phyloP scores from a whole-genome alignment of 92 coral and sea anemone genomes.

The Chrysogorgia sp. region DNA sequence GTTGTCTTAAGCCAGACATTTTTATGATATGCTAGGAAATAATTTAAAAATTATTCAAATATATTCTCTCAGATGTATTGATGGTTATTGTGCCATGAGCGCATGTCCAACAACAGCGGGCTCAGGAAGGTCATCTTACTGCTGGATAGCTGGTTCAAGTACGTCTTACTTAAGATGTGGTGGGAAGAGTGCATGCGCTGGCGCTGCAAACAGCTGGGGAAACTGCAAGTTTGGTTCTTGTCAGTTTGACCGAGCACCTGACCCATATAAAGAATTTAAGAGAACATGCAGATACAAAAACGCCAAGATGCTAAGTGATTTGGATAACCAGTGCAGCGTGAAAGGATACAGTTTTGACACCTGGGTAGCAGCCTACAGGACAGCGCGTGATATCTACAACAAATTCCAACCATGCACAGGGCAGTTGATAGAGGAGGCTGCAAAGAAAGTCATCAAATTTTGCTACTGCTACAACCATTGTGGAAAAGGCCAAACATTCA shows the following conservation, averaged over 20 bases:
- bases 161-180: slow-evolving; percentile 33
- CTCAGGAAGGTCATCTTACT: slow-evolving; percentile 18
- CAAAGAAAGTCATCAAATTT: slow-evolving; percentile 53
- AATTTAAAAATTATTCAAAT: neutral
- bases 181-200: slow-evolving; percentile 29
- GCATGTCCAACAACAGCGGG: slow-evolving; percentile 36
- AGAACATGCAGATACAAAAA: slow-evolving; percentile 51
- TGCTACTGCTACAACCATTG: slow-evolving; percentile 59
- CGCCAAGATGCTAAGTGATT: slow-evolving; percentile 11
- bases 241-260: slow-evolving; percentile 42
- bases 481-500: slow-evolving; percentile 40
- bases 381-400: slow-evolving; percentile 16
- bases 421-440: slow-evolving; percentile 15
- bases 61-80: slow-evolving; percentile 8
- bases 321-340: slow-evolving; percentile 34
- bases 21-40: neutral
- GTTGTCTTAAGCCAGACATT: too few species aligned
- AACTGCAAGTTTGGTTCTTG: slow-evolving; percentile 45
- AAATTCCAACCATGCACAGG: slow-evolving; percentile 59
- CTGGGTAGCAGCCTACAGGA: slow-evolving; percentile 48
- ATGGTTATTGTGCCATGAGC: slow-evolving; percentile 54
- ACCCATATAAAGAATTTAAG: slow-evolving; percentile 13
- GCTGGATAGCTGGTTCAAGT: slow-evolving; percentile 33
- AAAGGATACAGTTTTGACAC: slow-evolving; percentile 40
- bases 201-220: slow-evolving; percentile 51